Conservation (phyloP, 1,140 invertebrate species). For the Lordiphosa mommai region DNA sequence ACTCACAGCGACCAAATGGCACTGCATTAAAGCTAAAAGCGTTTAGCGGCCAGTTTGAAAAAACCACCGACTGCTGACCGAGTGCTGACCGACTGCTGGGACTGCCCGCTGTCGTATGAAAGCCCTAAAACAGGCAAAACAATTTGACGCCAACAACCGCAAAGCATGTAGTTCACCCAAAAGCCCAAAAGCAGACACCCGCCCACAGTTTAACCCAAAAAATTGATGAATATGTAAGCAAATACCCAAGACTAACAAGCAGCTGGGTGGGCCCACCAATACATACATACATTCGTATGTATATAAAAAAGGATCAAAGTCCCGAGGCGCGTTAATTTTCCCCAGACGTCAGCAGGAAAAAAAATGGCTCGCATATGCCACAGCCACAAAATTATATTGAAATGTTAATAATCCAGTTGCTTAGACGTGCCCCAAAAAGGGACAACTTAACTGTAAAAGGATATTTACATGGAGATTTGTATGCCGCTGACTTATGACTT, state of each 20-base stretch:
- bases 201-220: constrained; percentile 71
- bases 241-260: constrained; percentile 58
- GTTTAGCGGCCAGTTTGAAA: constrained; percentile 49
- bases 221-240: constrained; percentile 78
- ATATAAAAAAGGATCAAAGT: constrained; percentile 70
- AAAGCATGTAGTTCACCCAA: constrained; percentile 50
- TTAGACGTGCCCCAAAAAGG: constrained; percentile 62
- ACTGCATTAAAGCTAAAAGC: constrained; percentile 71
- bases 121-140: constrained; percentile 72
- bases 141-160: constrained; percentile 73
- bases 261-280: constrained; percentile 22
- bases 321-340: constrained; percentile 72
- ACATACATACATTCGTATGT: constrained; percentile 1
- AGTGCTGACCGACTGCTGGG: constrained; percentile 51
- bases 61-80: constrained; percentile 42
- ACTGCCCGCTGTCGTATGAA: constrained; percentile 65
- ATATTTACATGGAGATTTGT: constrained; percentile 76
- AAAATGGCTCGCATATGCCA: constrained; percentile 30
- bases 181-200: constrained; percentile 1
- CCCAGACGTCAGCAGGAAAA: constrained; percentile 68
- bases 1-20: constrained; percentile 33
- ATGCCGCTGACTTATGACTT: constrained; percentile 74
- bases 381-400: constrained; percentile 71
- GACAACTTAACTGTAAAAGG: constrained; percentile 69
- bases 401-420: constrained; percentile 78